These are phyloP conservation scores for Pollenia angustigena DNA, from an alignment of 2,888 invertebrate genomes.

Conservation along the genomic window DNA sequence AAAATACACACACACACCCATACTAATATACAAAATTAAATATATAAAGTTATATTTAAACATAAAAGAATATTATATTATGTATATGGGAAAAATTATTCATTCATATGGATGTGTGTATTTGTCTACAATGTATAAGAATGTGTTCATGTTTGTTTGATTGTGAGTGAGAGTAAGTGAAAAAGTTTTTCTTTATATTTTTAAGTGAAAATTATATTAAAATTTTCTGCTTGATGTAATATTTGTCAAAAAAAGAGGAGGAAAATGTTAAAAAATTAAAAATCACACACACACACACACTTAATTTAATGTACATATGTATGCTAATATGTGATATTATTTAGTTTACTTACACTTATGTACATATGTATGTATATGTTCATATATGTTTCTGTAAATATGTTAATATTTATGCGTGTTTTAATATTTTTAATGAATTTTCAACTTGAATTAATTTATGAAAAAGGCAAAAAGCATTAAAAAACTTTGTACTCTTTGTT, in stretches of 20 bases:
- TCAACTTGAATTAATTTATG: conserved; percentile 79
- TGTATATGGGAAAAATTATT: conserved; percentile 48
- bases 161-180: conserved; percentile 73
- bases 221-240: conserved; percentile 83
- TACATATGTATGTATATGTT: not conserved
- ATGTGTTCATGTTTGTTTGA: conserved; percentile 22
- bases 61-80: conserved; percentile 50
- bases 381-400: conserved; percentile 27
- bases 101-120: conserved; percentile 50
- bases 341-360: conserved; percentile 27
- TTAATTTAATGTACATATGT: conserved; percentile 16
- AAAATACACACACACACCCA: conserved; percentile 20
- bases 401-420: conserved; percentile 75
- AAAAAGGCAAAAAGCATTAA: conserved; percentile 65
- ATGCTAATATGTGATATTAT: conserved; percentile 19
- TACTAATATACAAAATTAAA: conserved; percentile 33
- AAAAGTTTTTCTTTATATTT: conserved; percentile 79
- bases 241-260: conserved; percentile 78
- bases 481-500: conserved; percentile 40
- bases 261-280: conserved; percentile 75
- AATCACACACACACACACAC: conserved; percentile 72
- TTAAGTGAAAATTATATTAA: conserved; percentile 84
- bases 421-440: conserved; percentile 78
- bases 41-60: conserved; percentile 47
- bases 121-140: conserved; percentile 64